These are phyloP conservation scores for Neuroterus valhalla DNA, from an alignment of 1,140 invertebrate species.

Conservation along the genomic window DNA sequence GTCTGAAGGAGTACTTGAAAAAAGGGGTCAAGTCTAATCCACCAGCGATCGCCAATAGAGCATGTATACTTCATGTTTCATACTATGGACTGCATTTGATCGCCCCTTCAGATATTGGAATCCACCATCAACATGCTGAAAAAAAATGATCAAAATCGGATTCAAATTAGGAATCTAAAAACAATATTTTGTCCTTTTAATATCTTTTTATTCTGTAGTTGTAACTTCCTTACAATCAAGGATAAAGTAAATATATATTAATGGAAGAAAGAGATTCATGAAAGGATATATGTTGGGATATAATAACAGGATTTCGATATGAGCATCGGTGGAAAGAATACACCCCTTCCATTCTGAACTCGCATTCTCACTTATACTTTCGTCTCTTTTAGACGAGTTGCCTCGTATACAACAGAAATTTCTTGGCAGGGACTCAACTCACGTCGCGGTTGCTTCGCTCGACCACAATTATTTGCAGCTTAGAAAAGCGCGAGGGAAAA, in stretches of 20 bases:
- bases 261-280: neutral
- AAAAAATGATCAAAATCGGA: no score
- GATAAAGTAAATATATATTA: conserved; percentile 2
- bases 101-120: no score
- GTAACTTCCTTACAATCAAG: no score
- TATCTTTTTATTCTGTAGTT: no score
- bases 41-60: no score
- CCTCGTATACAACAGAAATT: conserved; percentile 37
- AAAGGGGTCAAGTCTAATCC: no score
- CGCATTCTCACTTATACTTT: conserved; percentile 18
- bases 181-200: no score
- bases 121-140: no score
- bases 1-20: no score
- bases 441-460: conserved; percentile 51
- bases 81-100: no score
- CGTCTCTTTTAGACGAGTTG: conserved; percentile 10
- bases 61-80: no score
- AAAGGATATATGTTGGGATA: conserved; percentile 14
- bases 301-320: neutral
- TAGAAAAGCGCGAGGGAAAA: conserved; percentile 43
- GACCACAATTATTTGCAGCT: conserved; percentile 66
- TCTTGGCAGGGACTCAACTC: conserved; percentile 61
- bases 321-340: neutral
- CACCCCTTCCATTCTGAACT: conserved; percentile 18
- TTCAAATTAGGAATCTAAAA: no score